These are phyloP conservation scores for Chymomyza costata DNA, from an alignment of 1,140 invertebrate genomes.

Conservation along the genomic window DNA sequence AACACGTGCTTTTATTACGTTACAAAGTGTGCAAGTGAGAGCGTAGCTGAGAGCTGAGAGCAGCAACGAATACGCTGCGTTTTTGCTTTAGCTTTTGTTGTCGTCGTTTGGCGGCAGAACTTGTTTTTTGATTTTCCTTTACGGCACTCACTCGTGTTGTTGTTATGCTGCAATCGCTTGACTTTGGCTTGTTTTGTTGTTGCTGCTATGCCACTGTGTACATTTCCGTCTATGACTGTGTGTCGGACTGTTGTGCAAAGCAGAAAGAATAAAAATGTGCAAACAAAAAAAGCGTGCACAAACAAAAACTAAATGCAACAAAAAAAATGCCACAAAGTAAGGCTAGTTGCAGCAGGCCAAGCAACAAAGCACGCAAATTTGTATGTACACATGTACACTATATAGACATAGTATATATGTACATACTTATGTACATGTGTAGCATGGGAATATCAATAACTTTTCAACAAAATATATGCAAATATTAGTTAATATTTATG, in stretches of 20 bases:
- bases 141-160: neutral
- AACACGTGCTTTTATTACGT: conserved; percentile 72
- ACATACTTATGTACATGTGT: neutral
- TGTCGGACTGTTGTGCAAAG: too few species aligned
- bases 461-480: too few species aligned
- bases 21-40: conserved; percentile 28
- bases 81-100: conserved; percentile 20
- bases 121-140: conserved; percentile 35
- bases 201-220: conserved; percentile 24
- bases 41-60: conserved; percentile 4
- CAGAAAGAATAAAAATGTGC: neutral
- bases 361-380: neutral
- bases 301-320: neutral
- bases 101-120: conserved; percentile 20
- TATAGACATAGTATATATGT: conserved; percentile 2
- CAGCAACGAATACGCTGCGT: neutral
- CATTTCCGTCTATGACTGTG: conserved; percentile 9
- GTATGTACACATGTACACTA: neutral
- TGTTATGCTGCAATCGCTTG: conserved; percentile 2
- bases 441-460: too few species aligned
- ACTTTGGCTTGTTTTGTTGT: conserved; percentile 18
- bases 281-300: neutral
- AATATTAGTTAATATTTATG: too few species aligned
- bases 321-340: neutral
- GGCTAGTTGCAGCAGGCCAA: neutral